Evolutionary conservation across 2,797 vertebrate genomes (phyloP).

Genomic region (Aselliscus stoliczkanus): DNA sequence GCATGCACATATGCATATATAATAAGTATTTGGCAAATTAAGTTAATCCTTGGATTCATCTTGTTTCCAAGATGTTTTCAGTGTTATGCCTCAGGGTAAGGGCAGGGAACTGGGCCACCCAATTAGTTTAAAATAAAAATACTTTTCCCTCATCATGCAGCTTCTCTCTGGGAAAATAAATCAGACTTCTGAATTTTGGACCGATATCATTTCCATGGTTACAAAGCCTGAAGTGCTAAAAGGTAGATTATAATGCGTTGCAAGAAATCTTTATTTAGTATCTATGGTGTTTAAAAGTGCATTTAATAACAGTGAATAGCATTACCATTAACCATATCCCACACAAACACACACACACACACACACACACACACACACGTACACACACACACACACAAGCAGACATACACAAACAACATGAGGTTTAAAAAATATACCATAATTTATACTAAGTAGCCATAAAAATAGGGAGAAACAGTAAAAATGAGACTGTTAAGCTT

Average conservation of each 20-base stretch:
- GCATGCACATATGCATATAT: neutral
- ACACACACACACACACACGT: neutral
- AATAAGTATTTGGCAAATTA: neutral
- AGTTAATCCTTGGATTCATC: neutral
- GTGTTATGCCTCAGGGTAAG: neutral
- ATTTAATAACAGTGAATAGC: neutral
- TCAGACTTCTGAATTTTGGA: neutral
- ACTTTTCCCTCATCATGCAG: neutral
- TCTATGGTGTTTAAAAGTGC: neutral
- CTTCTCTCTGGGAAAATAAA: conserved; percentile 31
- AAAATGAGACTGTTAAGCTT: neutral
- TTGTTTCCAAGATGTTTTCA: conserved; percentile 25
- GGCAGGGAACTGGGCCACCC: neutral
- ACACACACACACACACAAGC: neutral
- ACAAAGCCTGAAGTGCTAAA: conserved; percentile 16
- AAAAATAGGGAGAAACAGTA: neutral
- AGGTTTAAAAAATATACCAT: neutral
- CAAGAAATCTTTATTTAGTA: neutral
- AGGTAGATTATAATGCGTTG: neutral
- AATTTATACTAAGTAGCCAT: neutral
- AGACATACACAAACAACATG: neutral
- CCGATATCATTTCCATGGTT: conserved; percentile 15
- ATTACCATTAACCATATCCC: neutral
- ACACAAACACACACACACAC: neutral
- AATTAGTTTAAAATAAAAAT: conserved; percentile 45